Evolutionary conservation across 2,797 vertebrate species (phyloP), one percentile per base, ranked within the genome.

Genomic region (Sebastes nivosus): DNA sequence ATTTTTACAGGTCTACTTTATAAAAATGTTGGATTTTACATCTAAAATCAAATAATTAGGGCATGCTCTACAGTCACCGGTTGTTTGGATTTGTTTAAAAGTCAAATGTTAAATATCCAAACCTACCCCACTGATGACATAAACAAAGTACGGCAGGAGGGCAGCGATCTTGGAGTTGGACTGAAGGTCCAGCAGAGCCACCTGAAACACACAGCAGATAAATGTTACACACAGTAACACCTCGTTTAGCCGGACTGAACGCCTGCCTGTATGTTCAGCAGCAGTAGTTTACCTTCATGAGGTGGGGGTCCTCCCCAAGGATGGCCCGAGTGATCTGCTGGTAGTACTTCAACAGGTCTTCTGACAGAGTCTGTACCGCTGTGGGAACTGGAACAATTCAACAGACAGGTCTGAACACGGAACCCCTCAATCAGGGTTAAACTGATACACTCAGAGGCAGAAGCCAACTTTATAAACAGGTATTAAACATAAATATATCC

Each of bases 81-180:
- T 29, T 30, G 29, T 29, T 29, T 27, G 27, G 74, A n/a, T 68
- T 20, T 8, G 29, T 69, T 30, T 58, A 20, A 46, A 67, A 22
- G 24, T 36, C 2, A 32, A 30, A 18, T 22, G 20, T 36, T 4
- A 32, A 30, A 18, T 22, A 25, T 29, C 2, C 4, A 24, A 14
- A 94, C 97, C 77, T 90, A 99, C 98, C 94, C 98, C 98, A 36
- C 98, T 99, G 88, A 99, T 98, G 81, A 99, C 97, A 0, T 99
- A 98, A 18, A 99, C 98, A n/a, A 99, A 99, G 88, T 99, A 99
- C 0, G 98, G 98, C 32, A 99, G 92, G 12, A 99, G 95, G 0
- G 97, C 98, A 0, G 97, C 97, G 0, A 99, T 98, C 92, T 98
- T 99, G 24, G 98, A 96, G 91, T 98, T 99, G 11, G 96, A 98